Evolutionary conservation across 1,140 invertebrate genomes (phyloP).

Genomic region (Bicyclus anynana): DNA sequence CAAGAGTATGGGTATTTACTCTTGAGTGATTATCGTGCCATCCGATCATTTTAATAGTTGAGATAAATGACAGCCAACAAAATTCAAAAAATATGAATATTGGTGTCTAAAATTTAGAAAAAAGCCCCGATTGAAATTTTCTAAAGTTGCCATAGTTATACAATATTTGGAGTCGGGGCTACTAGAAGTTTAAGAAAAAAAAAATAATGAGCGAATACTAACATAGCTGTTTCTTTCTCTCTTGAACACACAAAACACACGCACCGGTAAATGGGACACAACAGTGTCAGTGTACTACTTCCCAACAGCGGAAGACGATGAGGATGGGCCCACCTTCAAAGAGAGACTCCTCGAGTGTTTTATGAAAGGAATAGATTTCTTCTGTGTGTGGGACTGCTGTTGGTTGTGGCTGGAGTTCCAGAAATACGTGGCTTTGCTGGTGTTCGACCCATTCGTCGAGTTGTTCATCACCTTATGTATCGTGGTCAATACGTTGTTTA

Average conservation of each 20-base stretch:
- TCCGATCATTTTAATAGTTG: neutral
- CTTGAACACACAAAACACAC: conserved; percentile 63
- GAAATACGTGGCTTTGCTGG: conserved; percentile 92
- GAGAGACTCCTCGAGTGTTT: conserved; percentile 87
- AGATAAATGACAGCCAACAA: conserved; percentile 69
- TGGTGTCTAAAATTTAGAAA: conserved; percentile 37
- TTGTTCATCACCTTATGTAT: conserved; percentile 99
- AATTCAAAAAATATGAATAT: conserved; percentile 74
- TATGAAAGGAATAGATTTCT: conserved; percentile 91
- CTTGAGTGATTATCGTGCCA: neutral
- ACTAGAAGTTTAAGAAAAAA: conserved; percentile 34
- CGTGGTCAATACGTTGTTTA: conserved; percentile 98
- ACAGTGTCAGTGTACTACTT: conserved; percentile 96
- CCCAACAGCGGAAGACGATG: conserved; percentile 91
- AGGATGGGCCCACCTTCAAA: conserved; percentile 92
- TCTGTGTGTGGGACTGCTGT: conserved; percentile 98
- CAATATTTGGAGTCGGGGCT: conserved; percentile 19
- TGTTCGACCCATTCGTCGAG: conserved; percentile 98
- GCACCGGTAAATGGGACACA: conserved; percentile 68
- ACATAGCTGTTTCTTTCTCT: conserved; percentile 69
- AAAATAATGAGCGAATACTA: conserved; percentile 77
- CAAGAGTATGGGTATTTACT: neutral
- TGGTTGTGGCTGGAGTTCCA: conserved; percentile 93
- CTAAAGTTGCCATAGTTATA: conserved; percentile 7
- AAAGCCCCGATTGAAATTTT: conserved; percentile 3